Evolutionary conservation across 2,797 vertebrate genomes (phyloP).

Genomic region (Momotus momota): DNA sequence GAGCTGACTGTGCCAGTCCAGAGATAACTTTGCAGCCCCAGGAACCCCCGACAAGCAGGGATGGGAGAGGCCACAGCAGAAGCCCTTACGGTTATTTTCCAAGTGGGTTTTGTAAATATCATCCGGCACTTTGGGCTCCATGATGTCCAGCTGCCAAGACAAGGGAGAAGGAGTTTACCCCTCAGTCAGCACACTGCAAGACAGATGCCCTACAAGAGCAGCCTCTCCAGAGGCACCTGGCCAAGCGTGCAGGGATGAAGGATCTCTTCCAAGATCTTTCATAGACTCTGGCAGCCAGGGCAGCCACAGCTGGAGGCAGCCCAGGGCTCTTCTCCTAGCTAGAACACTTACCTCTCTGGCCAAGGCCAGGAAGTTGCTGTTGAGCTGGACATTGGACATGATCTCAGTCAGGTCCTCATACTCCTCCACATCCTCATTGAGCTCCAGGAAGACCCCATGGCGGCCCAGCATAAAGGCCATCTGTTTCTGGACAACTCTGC

Average conservation of each 20-base stretch:
- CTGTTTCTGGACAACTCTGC: slow-evolving; percentile 96
- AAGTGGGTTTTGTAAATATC: slow-evolving; percentile 99
- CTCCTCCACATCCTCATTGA: slow-evolving; percentile 97
- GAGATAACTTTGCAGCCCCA: background rate
- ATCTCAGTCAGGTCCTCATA: slow-evolving; percentile 98
- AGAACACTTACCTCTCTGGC: slow-evolving; percentile 89
- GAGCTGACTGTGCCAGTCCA: background rate
- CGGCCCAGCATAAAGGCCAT: slow-evolving; percentile 98
- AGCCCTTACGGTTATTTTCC: slow-evolving; percentile 95
- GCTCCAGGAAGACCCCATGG: slow-evolving; percentile 96
- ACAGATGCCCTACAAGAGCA: background rate
- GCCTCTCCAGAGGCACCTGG: background rate
- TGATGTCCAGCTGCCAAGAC: slow-evolving; percentile 91
- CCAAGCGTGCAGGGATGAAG: background rate
- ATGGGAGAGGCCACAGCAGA: fast-evolving
- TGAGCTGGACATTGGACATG: slow-evolving; percentile 99
- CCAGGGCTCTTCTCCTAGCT: background rate
- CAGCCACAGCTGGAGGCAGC: background rate
- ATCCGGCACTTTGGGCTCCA: slow-evolving; percentile 99
- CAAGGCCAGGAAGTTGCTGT: slow-evolving; percentile 96
- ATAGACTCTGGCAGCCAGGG: background rate
- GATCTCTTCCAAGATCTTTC: background rate
- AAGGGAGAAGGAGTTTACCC: background rate
- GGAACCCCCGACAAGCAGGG: background rate
- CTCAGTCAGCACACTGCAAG: background rate